These are phyloP conservation scores for Carcinoscorpius rotundicauda DNA, from an alignment of 1,140 invertebrate species.

Conservation along the genomic window DNA sequence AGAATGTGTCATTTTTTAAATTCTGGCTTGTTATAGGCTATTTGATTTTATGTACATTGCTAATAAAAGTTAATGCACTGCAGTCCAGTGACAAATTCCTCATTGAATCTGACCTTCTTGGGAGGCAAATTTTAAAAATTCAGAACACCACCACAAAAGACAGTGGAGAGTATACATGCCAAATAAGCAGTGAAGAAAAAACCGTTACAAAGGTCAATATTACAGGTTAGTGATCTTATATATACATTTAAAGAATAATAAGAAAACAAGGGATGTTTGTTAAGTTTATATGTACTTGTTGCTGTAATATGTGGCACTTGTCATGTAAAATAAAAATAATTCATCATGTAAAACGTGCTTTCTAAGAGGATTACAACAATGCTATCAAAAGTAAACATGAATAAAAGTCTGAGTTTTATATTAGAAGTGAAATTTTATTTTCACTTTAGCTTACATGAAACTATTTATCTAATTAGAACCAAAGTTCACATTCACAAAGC, in stretches of 20 bases:
- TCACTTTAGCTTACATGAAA: too few species aligned
- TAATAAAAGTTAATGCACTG: constrained; percentile 11
- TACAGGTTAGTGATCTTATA: constrained; percentile 37
- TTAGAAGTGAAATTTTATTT: too few species aligned
- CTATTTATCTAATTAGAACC: constrained; percentile 54
- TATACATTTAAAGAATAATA: too few species aligned
- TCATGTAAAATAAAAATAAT: constrained; percentile 30
- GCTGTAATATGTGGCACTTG: too few species aligned
- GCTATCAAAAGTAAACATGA: constrained; percentile 5
- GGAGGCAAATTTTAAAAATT: constrained; percentile 75
- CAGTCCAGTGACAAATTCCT: constrained; percentile 60
- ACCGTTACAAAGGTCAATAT: constrained; percentile 63
- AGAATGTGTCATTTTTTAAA: too few species aligned
- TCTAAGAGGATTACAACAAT: not conserved
- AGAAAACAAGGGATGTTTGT: too few species aligned
- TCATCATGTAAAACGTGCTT: too few species aligned
- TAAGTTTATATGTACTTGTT: too few species aligned
- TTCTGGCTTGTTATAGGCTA: too few species aligned
- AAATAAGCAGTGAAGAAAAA: constrained; percentile 71
- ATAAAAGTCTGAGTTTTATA: too few species aligned
- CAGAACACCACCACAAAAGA: constrained; percentile 72
- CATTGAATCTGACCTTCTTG: constrained; percentile 83
- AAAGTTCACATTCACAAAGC: constrained; percentile 94
- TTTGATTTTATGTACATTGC: too few species aligned
- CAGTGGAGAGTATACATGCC: constrained; percentile 74